Evolutionary conservation across 2,113 vertebrate species (phyloP).

Genomic region (Amblyopsis rosae): DNA sequence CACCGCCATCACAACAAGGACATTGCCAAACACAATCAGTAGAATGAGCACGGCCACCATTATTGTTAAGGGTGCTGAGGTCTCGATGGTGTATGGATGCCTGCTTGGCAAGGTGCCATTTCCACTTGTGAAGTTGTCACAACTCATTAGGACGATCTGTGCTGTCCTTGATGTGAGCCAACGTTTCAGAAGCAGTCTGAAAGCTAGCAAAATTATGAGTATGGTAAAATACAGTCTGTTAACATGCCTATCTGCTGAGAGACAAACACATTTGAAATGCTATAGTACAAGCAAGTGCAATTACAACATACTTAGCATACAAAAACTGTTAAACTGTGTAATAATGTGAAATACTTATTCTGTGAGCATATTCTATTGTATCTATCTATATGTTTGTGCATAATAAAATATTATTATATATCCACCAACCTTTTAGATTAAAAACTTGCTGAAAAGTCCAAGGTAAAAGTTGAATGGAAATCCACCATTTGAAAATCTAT

Average conservation of each 20-base stretch:
- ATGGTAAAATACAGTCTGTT: background rate
- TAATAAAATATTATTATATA: constrained; percentile 24
- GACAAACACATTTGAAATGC: no score
- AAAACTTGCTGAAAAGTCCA: constrained; percentile 26
- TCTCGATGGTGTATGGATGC: constrained; percentile 46
- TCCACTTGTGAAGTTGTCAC: constrained; percentile 49
- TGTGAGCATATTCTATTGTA: background rate
- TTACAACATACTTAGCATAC: no score
- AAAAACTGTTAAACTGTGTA: no score
- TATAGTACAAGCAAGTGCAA: no score
- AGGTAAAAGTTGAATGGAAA: background rate
- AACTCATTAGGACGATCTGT: constrained; percentile 60
- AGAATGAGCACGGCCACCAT: constrained; percentile 84
- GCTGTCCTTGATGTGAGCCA: constrained; percentile 11
- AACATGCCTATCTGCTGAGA: no score
- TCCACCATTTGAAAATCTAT: no score
- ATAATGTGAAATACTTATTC: constrained; percentile 3
- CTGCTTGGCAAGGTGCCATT: constrained; percentile 52
- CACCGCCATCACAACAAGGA: constrained; percentile 89
- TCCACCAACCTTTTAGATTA: constrained; percentile 31
- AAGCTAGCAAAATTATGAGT: constrained; percentile 30
- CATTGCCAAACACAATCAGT: constrained; percentile 87
- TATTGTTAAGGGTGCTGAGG: constrained; percentile 53
- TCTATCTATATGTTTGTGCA: background rate
- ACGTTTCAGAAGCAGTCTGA: constrained; percentile 28